Base-by-base conservation (phyloP, 2,797 vertebrate genomes). In the Brachyalestes nurse region DNA sequence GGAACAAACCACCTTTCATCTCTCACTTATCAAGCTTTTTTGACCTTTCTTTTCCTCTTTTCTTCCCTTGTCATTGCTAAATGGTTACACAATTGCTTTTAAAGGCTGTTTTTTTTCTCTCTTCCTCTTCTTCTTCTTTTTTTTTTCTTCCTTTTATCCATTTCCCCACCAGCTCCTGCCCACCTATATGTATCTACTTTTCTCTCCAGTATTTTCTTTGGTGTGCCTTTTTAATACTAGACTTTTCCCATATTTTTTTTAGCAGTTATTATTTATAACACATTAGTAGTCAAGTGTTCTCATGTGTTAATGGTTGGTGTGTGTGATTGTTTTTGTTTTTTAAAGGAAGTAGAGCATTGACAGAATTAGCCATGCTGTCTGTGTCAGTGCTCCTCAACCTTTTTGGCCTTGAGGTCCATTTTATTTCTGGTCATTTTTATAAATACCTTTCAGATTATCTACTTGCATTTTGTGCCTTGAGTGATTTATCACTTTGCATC, bases 31-130 rank as follows among this genome's bases (percentile, higher is more conserved):
- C 62, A 79, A 25, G 87, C 80, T 87, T 86, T 81, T 69, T 75
- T 66, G 73, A 9, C 51, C 76, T 12, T 28, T 72, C 51, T 75
- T 75, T 47, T 79, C 25, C 73, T 51, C 82, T 86, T 75, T 80
- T 82, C 81, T 69, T 72, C 78, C 72, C 79, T 84, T 84, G 79
- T 87, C 82, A 86, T 69, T 70, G 82, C 82, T 82, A 90, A 92
- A 93, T 93, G 90, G 87, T 80, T 90, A 86, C 81, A 84, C 89
- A 86, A 90, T 88, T 91, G 90, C 87, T 83, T 93, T 90, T 91
- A 88, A 91, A 89, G 90, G 87, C 84, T 84, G 86, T 76, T 81
- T 88, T 85, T 87, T 67, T 75, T 78, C 75, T 3, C 6, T 13
- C 67, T 3, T 53, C 1, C 19, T 66, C 67, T 83, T 67, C 80